Percentiles rank a stretch among this genome's conserved stretches.
Conservation (phyloP, 2,888 invertebrate genomes). For the Ophioninae sp. region DNA sequence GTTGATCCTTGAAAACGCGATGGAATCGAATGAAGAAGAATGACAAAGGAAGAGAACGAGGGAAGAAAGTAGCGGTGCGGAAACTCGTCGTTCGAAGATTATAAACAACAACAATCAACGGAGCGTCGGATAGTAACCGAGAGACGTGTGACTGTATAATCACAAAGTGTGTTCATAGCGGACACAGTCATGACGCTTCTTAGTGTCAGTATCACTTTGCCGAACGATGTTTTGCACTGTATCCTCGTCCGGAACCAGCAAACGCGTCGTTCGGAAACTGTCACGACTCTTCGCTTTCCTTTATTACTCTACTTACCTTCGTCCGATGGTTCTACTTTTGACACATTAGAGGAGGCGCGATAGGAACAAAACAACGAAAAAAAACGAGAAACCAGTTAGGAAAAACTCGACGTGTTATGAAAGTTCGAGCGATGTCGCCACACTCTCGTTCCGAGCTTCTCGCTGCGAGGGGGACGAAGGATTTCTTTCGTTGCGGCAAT, state of each 20-base stretch:
- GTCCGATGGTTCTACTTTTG: conserved; percentile 27
- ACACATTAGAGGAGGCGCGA: conserved; percentile 13
- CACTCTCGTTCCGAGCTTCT: conserved; percentile 16
- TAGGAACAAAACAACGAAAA: not conserved
- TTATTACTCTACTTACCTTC: conserved; percentile 26
- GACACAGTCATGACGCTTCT: not conserved
- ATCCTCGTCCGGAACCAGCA: conserved; percentile 43
- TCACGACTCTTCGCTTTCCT: conserved; percentile 34
- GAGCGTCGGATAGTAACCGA: conserved; percentile 13
- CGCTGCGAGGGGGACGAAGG: not conserved
- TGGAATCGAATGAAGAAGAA: not conserved
- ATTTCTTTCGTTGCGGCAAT: conserved; percentile 2
- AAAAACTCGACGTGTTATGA: conserved; percentile 11
- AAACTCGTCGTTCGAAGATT: not conserved
- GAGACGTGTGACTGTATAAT: not conserved
- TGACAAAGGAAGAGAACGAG: not conserved
- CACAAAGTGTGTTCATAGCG: not conserved
- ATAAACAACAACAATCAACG: conserved; percentile 45
- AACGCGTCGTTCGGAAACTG: conserved; percentile 41
- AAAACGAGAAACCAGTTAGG: conserved; percentile 7
- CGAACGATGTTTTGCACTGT: not conserved
- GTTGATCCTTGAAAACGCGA: conserved; percentile 19
- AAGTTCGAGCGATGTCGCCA: conserved; percentile 37
- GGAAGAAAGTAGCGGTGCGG: not conserved
- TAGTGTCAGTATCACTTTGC: conserved; percentile 2